Conservation (phyloP, 1,140 invertebrate genomes). For the Pseudomyrmex flavicornis region DNA sequence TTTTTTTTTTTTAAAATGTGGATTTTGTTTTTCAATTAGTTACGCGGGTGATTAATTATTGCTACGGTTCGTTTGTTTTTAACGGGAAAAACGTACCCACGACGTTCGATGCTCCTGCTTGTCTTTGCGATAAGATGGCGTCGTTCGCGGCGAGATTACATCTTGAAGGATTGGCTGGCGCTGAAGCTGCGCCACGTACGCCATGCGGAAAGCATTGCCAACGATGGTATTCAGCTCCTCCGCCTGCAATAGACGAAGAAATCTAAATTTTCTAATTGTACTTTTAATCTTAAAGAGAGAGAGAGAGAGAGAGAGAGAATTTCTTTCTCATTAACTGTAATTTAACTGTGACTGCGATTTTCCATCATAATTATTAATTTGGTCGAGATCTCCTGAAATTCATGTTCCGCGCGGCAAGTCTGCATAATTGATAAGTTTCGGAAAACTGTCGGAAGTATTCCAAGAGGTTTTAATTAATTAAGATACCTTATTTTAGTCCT, state of each 20-base stretch:
- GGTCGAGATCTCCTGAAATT: too few species aligned
- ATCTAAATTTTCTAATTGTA: not conserved
- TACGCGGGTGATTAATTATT: too few species aligned
- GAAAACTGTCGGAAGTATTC: too few species aligned
- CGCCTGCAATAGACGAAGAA: constrained; percentile 87
- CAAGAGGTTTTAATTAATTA: too few species aligned
- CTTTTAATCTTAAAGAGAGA: not conserved
- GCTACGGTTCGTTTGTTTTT: too few species aligned
- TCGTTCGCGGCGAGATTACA: constrained; percentile 85
- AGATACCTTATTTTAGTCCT: too few species aligned
- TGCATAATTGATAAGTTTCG: too few species aligned
- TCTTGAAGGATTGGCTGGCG: constrained; percentile 86
- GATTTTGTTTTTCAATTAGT: not conserved
- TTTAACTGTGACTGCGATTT: too few species aligned
- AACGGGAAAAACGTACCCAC: constrained; percentile 84
- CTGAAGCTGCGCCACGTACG: constrained; percentile 94
- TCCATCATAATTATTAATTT: too few species aligned
- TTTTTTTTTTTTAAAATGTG: not conserved
- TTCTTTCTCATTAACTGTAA: too few species aligned
- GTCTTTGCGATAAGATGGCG: constrained; percentile 81
- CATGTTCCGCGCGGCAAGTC: too few species aligned
- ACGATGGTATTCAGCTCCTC: constrained; percentile 95
- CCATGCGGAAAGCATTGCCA: constrained; percentile 96
- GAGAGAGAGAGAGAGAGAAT: too few species aligned
- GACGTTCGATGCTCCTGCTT: constrained; percentile 82